Base-by-base conservation (phyloP, 2,888 invertebrate species). In the Laspeyria flexula region DNA sequence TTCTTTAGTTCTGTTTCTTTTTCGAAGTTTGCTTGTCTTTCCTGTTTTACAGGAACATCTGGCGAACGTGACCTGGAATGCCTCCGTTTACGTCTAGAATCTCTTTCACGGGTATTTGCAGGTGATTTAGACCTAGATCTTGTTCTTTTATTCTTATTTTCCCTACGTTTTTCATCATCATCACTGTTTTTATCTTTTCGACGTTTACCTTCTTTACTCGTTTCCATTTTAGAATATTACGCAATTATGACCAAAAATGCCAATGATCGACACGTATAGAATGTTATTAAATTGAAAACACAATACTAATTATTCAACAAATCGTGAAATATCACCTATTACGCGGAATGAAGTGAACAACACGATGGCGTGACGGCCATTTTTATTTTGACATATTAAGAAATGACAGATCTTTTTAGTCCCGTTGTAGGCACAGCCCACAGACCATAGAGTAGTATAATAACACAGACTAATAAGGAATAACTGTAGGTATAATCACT, bases 51-150 rank as follows among this genome's bases (percentile, higher is more conserved):
- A 1, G 68, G 45, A 11, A 52, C 63, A 13, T 75, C 63, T 0
- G 83, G 83, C 11, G 88, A 86, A 13, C 57, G 66, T 1, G 90
- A 88, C 46, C 71, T 79, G 4, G 90, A 88, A 78, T 79, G 75
- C 48, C 71, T 81, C 10, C 86, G 81, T 71, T 86, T 90, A 9
- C 88, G 80, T 42, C 78, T 79, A 10, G 73, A 74, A 12, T 83
- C 79, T 27, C 48, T 84, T 0, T 84, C 77, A 6, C 77, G 72
- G 21, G 51, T 53, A 1, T 71, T 65, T 1, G 48, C 63, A 11
- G 81, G 81, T 18, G 88, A 83, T 53, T 73, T 73, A 1, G 88
- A 86, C 52, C 80, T 79, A 9, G 86, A 79, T 34, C 86, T 79
- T 38, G 75, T 70, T 51, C 76, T 79, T 80, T 79, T 90, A 1